Base-by-base conservation (phyloP, 2,797 vertebrate species). In the Sebastes alutus region DNA sequence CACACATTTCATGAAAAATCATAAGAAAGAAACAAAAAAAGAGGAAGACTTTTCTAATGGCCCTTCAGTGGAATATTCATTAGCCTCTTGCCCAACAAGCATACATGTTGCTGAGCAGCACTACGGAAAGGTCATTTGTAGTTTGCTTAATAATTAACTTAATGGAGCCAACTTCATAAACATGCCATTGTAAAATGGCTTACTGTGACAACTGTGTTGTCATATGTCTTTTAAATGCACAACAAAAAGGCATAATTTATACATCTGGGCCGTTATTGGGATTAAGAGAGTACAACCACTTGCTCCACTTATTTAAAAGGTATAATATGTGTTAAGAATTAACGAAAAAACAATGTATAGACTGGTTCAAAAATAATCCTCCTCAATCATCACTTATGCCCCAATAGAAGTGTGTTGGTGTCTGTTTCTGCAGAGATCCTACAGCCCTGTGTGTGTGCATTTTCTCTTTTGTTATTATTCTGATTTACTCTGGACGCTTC, bases 131-230 rank as follows among this genome's bases (percentile, higher is more conserved):
- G 7, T 46, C 0, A 30, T 14, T 20, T 22, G 1, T 22, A 56
- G 14, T 64, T 33, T 13, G 70, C 25, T 75, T 75, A 78, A 78
- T 81, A 49, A 75, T 72, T 55, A 27, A 78, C 81, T 71, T 66
- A 4, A 55, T 46, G 22, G 10, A 22, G 16, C 32, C n/a, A 5
- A 20, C 27, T 30, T 72, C 10, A 61, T 60, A 65, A 69, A 55
- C 58, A 77, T 7, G 13, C 20, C 18, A 5, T 20, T 20, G 14
- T 62, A 30, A 29, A 64, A 42, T 27, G 10, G 2, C 3, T 66
- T 12, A 58, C 46, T 23, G 42, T 32, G 42, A 61, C 16, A 33
- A 54, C 29, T 60, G 18, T 61, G 12, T 14, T 64, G 25, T 56
- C 9, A 69, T 52, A 10, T 61, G 22, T 30, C 11, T 72, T 55